A percentile compares a stretch with the other conserved stretches of the same genome.
phyloP scores from a whole-genome alignment of 2,888 invertebrate species.

The Cataglyphis livida region DNA sequence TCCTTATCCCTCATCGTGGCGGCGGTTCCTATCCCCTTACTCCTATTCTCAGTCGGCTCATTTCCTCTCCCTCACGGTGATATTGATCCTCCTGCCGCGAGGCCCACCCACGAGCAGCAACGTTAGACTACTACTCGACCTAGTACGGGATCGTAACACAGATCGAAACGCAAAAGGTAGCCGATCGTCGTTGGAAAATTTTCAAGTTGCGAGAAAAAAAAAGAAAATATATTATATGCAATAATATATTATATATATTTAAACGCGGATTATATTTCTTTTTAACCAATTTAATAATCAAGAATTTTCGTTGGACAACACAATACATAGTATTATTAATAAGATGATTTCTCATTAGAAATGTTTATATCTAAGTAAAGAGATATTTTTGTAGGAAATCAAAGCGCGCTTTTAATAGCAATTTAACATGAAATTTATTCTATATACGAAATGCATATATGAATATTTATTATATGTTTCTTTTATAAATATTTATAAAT shows the following conservation, averaged over 20 bases:
- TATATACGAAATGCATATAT: conserved; percentile 78
- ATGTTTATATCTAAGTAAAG: conserved; percentile 67
- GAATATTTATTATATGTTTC: conserved; percentile 75
- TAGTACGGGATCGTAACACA: conserved; percentile 69
- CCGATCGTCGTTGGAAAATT: conserved; percentile 3
- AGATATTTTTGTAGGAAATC: conserved; percentile 79
- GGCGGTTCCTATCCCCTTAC: conserved; percentile 71
- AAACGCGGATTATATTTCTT: conserved; percentile 17
- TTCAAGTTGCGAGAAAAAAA: not conserved
- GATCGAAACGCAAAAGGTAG: conserved; percentile 50
- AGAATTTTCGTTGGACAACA: not conserved
- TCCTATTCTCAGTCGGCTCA: conserved; percentile 77
- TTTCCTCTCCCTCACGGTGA: conserved; percentile 80
- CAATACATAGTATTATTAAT: not conserved
- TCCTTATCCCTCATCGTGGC: conserved; percentile 74
- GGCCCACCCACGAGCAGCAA: conserved; percentile 65
- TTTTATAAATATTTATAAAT: conserved; percentile 83
- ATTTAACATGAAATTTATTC: conserved; percentile 78
- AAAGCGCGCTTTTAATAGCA: conserved; percentile 81
- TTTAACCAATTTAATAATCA: not conserved
- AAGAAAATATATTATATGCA: not conserved
- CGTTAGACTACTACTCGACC: conserved; percentile 73
- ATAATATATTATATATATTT: not conserved
- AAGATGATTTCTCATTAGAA: conserved; percentile 43
- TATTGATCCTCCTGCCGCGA: conserved; percentile 82